Evolutionary conservation across 2,113 vertebrate genomes (phyloP), one percentile per base, ranked within the genome.

Genomic region (Hymenochirus boettgeri): DNA sequence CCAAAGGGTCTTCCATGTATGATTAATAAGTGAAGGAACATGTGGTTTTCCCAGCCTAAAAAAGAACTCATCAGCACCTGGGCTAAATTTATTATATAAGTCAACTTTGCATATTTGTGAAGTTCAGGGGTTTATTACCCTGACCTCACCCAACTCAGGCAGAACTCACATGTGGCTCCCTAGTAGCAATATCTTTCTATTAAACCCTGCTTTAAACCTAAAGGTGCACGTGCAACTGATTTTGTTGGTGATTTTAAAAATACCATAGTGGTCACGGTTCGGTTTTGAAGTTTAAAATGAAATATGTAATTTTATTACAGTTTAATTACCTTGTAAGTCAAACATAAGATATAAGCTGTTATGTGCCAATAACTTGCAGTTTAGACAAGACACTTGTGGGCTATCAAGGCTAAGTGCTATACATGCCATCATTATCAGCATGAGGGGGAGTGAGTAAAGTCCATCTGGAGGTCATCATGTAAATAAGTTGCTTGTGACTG

Each of bases 61-160:
- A 66, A 69, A 69, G 57, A 51, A 60, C 65, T 69, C 65, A 69
- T 69, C 64, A 58, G 64, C 65, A 69, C 65, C 85, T 86, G 85
- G 73, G 77, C 85, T 88, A 89, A 87, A 90, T 90, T 89, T 90
- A 86, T 89, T 89, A 86, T 90, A 88, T 88, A 88, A 89, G 86
- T 88, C 86, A 87, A 86, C 85, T 90, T 88, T 88, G 84, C 85
- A 88, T 90, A 90, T 89, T 90, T 89, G 86, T 87, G 86, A 87
- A 82, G 88, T 89, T 89, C 87, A 89, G 83, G 83, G 87, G 87
- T 90, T 89, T 90, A 88, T 84, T 88, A 78, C 85, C 87, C 85
- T 77, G 77, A 82, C 82, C 82, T 89, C 86, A 89, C 87, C 88
- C 85, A 82, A 82, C 85, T 82, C 85, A 90, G 84, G 82, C 75